Base-by-base conservation (phyloP, 2,113 vertebrate genomes). In the Diphyllodes magnificus region DNA sequence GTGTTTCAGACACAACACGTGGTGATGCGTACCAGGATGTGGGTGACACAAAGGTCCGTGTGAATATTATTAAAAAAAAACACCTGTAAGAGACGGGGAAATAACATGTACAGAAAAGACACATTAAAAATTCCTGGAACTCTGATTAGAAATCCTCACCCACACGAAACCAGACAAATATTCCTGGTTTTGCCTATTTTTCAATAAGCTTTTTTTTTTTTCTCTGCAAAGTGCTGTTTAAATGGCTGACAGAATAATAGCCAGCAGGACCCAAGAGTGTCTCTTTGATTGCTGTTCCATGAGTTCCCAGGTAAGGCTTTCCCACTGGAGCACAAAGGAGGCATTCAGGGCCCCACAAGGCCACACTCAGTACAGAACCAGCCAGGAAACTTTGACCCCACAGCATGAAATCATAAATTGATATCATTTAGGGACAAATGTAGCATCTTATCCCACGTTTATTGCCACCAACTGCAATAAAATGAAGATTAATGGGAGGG, bases 11-110 rank as follows among this genome's bases (percentile, higher is more conserved):
- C 81, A 56, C 54, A 84, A 45, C 69, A 42, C 1, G 27, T 44
- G 80, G 63, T 80, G 66, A 77, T 81, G 77, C 80, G 53, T 6
- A 31, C 56, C 95, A 96, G 94, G 80, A 79, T 92, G 90, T 82
- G 91, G 88, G 63, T 82, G 92, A 82, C 51, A 47, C 88, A 91
- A 89, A 94, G 86, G 66, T 85, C 64, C 21, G 61, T 5, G 9
- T 18, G 66, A 16, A 56, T 70, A 82, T 60, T 68, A 71, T 44
- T 57, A 37, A 59, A 90, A 83, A 93, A 90, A 86, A 86, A 53
- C 25, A 42, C 17, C 56, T 78, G 69, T 53, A 42, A 64, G 40
- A 27, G 6, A 70, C 15, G 72, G 71, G 14, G 30, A 93, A 93
- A 93, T 63, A 65, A 80, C 87, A 80, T 42, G 9, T 63, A 37